A percentile compares a stretch with the other conserved stretches of the same genome.
phyloP scores from a whole-genome alignment of 2,888 invertebrate species.

The Notodonta ziczac region DNA sequence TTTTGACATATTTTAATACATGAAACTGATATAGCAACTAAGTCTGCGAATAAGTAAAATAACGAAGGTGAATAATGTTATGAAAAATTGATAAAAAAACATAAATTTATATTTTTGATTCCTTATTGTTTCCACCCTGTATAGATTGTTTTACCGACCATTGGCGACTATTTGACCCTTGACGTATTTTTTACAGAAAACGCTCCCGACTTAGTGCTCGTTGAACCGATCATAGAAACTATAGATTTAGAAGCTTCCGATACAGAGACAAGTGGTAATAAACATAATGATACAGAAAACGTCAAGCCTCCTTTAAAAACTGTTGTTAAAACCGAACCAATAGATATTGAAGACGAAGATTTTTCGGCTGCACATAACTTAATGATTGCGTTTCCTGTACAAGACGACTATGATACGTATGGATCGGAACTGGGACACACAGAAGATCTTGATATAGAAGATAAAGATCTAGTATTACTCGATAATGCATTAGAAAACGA shows the following conservation, averaged over 20 bases:
- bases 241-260: slow-evolving; percentile 61
- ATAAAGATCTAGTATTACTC: not conserved
- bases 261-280: slow-evolving; percentile 22
- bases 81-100: no score
- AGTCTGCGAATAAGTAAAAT: no score
- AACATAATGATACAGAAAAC: slow-evolving; percentile 4
- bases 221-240: slow-evolving; percentile 67
- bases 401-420: not conserved
- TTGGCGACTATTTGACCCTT: not conserved
- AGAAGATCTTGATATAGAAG: not conserved
- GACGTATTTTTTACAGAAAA: slow-evolving; percentile 34
- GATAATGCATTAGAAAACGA: not conserved
- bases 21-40: no score
- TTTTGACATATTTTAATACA: no score
- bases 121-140: no score
- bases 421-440: not conserved
- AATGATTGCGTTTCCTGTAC: not conserved
- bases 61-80: no score
- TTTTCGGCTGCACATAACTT: not conserved
- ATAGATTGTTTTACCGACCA: no score
- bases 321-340: slow-evolving; percentile 40
- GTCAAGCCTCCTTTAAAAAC: slow-evolving; percentile 5
- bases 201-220: slow-evolving; percentile 55
- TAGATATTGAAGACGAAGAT: slow-evolving; percentile 13
- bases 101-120: no score